Percentiles rank a stretch among this genome's conserved stretches.
phyloP scores from a whole-genome alignment of 2,113 vertebrate genomes.

The Quiscalus mexicanus region DNA sequence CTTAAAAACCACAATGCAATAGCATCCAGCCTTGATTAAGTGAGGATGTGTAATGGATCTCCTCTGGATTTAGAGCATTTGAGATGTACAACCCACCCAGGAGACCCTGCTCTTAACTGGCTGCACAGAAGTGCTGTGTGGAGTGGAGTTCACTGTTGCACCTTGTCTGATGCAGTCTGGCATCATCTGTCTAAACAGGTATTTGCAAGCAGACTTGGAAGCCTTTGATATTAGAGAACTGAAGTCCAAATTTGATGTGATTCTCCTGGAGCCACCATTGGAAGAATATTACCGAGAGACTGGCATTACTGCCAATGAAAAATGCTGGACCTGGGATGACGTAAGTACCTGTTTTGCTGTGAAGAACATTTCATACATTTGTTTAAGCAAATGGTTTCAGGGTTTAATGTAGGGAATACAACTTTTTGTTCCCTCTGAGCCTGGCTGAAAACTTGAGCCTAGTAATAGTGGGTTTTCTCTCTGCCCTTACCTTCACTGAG shows the following conservation, averaged over 20 bases:
- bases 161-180: neutral
- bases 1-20: neutral
- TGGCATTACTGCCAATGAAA: constrained; percentile 93
- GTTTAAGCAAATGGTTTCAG: neutral
- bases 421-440: neutral
- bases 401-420: neutral
- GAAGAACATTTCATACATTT: neutral
- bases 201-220: constrained; percentile 92
- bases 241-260: constrained; percentile 95
- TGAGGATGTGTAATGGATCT: neutral
- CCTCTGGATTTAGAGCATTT: neutral
- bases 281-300: constrained; percentile 98
- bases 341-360: constrained; percentile 69
- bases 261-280: constrained; percentile 92
- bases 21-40: neutral
- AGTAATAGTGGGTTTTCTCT: neutral
- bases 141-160: neutral
- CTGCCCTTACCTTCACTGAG: neutral
- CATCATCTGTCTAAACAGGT: constrained; percentile 77
- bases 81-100: neutral
- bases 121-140: neutral
- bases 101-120: neutral
- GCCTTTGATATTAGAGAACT: constrained; percentile 92
- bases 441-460: neutral
- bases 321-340: constrained; percentile 98